A percentile compares a stretch with the other conserved stretches of the same genome.
Evolutionary conservation across 2,797 vertebrate genomes (phyloP).

Genomic region (Acipenser oxyrinchus): DNA sequence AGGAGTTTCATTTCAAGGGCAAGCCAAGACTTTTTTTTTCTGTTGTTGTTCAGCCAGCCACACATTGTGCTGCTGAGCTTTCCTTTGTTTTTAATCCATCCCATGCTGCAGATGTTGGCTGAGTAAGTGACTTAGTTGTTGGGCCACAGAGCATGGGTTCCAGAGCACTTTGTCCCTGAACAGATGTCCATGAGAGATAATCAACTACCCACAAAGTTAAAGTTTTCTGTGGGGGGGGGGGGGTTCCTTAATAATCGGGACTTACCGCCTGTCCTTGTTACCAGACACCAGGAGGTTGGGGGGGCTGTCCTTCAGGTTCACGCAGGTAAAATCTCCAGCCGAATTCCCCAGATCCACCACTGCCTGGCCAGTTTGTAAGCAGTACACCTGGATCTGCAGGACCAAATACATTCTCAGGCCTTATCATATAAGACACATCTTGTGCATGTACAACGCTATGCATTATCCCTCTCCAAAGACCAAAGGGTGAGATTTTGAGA

Average conservation of each 20-base stretch:
- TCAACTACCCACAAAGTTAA: slow-evolving; percentile 15
- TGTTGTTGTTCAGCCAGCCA: slow-evolving; percentile 43
- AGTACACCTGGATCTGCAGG: slow-evolving; percentile 79
- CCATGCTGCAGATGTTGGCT: slow-evolving; percentile 41
- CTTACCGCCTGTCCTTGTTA: slow-evolving; percentile 88
- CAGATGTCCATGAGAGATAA: slow-evolving; percentile 29
- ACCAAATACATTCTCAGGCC: too few relatives aligned
- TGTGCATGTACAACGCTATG: too few relatives aligned
- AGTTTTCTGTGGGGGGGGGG: background rate
- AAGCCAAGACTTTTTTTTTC: slow-evolving; percentile 43
- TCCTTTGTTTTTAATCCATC: slow-evolving; percentile 39
- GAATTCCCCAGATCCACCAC: slow-evolving; percentile 71
- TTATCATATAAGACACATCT: too few relatives aligned
- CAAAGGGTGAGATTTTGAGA: background rate
- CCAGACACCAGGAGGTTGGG: slow-evolving; percentile 81
- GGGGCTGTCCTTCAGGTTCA: slow-evolving; percentile 74
- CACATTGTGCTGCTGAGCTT: slow-evolving; percentile 40
- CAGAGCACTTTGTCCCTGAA: slow-evolving; percentile 29
- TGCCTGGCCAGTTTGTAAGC: slow-evolving; percentile 71
- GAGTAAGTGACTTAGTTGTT: slow-evolving; percentile 15
- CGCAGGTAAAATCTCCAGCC: slow-evolving; percentile 78
- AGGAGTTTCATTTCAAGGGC: slow-evolving; percentile 44
- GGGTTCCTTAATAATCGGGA: slow-evolving; percentile 4
- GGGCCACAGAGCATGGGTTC: slow-evolving; percentile 11
- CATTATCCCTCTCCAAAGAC: too few relatives aligned